Conservation (phyloP, 1,140 invertebrate genomes). For the Atta cephalotes region DNA sequence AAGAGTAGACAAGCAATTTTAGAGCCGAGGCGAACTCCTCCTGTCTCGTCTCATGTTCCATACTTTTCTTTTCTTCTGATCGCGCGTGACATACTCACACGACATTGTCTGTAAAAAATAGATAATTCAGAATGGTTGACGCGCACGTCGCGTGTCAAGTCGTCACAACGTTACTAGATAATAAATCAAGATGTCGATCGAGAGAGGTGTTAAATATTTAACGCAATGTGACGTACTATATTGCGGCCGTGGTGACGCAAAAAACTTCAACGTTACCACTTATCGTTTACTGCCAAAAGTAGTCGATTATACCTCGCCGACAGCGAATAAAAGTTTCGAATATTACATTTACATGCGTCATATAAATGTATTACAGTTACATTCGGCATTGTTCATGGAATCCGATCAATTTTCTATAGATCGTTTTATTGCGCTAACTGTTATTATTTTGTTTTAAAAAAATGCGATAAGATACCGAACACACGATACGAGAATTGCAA, state of each 20-base stretch:
- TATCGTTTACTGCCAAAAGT: conserved; percentile 56
- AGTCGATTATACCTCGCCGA: conserved; percentile 42
- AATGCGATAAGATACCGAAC: neutral
- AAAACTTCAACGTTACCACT: conserved; percentile 12
- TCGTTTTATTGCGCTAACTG: conserved; percentile 5
- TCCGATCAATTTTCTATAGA: neutral
- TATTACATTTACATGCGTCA: conserved; percentile 8
- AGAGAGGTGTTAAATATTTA: conserved; percentile 1
- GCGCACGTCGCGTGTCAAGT: conserved; percentile 11
- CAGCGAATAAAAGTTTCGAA: conserved; percentile 33
- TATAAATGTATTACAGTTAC: conserved; percentile 2
- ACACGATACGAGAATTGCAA: neutral
- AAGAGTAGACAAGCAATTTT: conserved; percentile 56
- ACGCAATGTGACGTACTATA: conserved; percentile 34
- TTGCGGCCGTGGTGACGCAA: conserved; percentile 52
- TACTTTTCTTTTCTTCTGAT: conserved; percentile 25
- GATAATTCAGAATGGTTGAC: conserved; percentile 20
- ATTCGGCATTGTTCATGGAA: conserved; percentile 10
- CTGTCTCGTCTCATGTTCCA: conserved; percentile 23
- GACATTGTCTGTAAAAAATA: conserved; percentile 52
- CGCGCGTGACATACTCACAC: conserved; percentile 54
- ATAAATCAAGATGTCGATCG: conserved; percentile 53
- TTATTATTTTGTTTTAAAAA: conserved; percentile 3
- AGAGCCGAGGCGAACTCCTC: conserved; percentile 22
- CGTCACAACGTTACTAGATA: conserved; percentile 43